phyloP scores from a whole-genome alignment of 2,888 invertebrate species.

The Lepeophtheirus nordmannii region DNA sequence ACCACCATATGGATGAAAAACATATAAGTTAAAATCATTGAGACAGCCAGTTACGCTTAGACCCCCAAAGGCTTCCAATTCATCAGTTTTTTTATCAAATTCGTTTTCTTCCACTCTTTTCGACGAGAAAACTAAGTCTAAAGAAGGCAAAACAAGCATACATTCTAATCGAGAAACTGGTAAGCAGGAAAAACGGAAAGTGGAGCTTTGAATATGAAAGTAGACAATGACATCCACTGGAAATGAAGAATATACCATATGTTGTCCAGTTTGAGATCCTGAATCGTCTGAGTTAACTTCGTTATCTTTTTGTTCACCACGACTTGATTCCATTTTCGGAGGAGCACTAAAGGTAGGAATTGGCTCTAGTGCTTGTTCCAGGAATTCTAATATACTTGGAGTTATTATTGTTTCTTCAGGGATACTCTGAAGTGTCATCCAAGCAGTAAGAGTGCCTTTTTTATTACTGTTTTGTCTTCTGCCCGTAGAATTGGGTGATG shows the following conservation, averaged over 20 bases:
- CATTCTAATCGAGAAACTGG: constrained; percentile 91
- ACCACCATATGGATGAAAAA: constrained; percentile 87
- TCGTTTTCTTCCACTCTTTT: constrained; percentile 50
- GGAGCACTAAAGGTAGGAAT: constrained; percentile 44
- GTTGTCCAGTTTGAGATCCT: constrained; percentile 7
- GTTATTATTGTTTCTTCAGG: constrained; percentile 95
- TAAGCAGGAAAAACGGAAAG: constrained; percentile 85
- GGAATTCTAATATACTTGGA: constrained; percentile 86
- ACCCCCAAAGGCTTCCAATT: constrained; percentile 44
- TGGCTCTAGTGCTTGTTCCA: constrained; percentile 91
- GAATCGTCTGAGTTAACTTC: constrained; percentile 29
- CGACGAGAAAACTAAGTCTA: constrained; percentile 91
- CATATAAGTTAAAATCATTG: constrained; percentile 91
- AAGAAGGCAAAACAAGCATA: constrained; percentile 82
- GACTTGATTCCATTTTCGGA: not conserved
- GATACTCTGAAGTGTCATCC: constrained; percentile 90
- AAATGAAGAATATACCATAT: constrained; percentile 51
- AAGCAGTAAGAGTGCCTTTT: constrained; percentile 76
- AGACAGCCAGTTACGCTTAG: constrained; percentile 87
- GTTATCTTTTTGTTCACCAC: constrained; percentile 26
- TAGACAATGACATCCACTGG: constrained; percentile 97
- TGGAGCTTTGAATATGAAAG: constrained; percentile 93
- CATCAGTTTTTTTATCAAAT: not conserved
- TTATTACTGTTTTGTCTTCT: constrained; percentile 41
- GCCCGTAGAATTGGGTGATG: constrained; percentile 31